A percentile compares a stretch with the other conserved stretches of the same genome.
Conservation (phyloP, 2,888 invertebrate species). For the Lucinisca nassula region DNA sequence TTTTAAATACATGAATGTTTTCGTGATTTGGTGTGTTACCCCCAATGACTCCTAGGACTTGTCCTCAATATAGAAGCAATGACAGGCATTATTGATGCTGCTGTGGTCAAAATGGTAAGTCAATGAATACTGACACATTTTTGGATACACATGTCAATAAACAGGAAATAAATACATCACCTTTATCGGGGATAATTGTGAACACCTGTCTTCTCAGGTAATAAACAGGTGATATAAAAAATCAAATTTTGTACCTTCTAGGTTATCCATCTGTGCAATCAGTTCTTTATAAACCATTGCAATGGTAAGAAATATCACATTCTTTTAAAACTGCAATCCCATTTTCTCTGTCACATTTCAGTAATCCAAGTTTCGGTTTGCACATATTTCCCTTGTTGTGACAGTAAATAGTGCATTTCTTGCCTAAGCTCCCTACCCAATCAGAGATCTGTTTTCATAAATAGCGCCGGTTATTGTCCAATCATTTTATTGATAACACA, state of each 20-base stretch:
- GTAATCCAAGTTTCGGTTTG: background rate
- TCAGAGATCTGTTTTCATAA: slow-evolving; percentile 8
- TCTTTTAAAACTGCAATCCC: background rate
- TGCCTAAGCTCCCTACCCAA: background rate
- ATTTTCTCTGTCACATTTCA: background rate
- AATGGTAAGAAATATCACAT: background rate
- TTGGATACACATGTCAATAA: too few species aligned
- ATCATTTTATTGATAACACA: background rate
- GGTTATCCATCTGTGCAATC: slow-evolving; percentile 38
- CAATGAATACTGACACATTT: too few species aligned
- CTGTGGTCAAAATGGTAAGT: too few species aligned
- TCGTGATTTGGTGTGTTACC: too few species aligned
- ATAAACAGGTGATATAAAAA: background rate
- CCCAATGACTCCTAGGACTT: too few species aligned
- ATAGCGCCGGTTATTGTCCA: background rate
- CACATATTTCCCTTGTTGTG: background rate
- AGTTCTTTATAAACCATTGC: slow-evolving; percentile 31
- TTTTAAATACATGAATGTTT: too few species aligned
- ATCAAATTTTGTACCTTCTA: slow-evolving; percentile 36
- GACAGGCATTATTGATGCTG: too few species aligned
- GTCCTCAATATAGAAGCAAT: too few species aligned
- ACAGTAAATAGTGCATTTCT: background rate
- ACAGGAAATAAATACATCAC: too few species aligned
- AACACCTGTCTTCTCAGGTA: background rate
- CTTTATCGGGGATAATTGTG: too few species aligned